Base-by-base conservation (phyloP, 1,140 invertebrate species). In the Pomacea maculata region DNA sequence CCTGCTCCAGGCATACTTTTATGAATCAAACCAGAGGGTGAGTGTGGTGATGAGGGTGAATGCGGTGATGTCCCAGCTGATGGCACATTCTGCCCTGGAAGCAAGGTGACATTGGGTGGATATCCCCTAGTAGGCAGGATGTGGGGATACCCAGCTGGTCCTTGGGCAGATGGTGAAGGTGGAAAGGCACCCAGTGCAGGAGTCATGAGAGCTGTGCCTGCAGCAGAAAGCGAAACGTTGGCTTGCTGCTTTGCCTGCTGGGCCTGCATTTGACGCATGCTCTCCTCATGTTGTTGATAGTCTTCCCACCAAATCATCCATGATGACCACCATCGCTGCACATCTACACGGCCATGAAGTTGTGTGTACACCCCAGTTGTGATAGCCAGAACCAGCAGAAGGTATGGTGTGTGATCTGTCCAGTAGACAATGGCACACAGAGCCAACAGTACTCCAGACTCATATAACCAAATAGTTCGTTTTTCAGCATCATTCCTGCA, bases 251-350 rank as follows among this genome's bases (percentile, higher is more conserved):
- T 75, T n/a, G 57, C 64, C 64, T 83, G 78, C 68, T 87, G 86
- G 8, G 79, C 80, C 64, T 85, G 79, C n/a, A 87, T 84, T 10
- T 85, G 80, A 68, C 86, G 83, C 83, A 90, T 85, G 79, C 87
- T 89, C 78, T 91, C 89, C 70, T 89, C 81, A 76, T 90, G 90
- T 71, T 91, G 89, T 64, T 89, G 84, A 77, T 90, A 88, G 70
- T 90, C 90, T 64, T 90, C 89, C 90, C 89, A 91, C 68, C 86
- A 77, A 45, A 83, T 83, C 72, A 79, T 80, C 65, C 86, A 67
- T n/a, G 63, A 73, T 19, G 70, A 71, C 83, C 85, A 85, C 80
- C 81, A 85, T 55, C 85, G 61, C 21, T 83, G 61, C 70, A 90
- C 57, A 78, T 87, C 83, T 54, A 87, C 82, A 45, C 84, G 84